These are phyloP conservation scores for Idaea biselata DNA, from an alignment of 2,888 invertebrate species.

Conservation along the genomic window DNA sequence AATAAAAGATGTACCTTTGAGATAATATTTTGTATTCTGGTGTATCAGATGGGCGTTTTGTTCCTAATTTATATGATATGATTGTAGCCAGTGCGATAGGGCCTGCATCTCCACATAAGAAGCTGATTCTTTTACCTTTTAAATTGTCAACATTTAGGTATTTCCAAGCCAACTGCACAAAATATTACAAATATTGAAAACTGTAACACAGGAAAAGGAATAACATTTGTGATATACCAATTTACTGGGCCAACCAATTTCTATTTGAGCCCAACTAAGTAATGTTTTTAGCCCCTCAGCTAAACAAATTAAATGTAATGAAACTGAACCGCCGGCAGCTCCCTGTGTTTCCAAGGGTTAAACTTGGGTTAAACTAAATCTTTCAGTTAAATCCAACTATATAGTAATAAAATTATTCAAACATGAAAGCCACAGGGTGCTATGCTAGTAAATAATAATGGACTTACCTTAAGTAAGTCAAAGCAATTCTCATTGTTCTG, in stretches of 20 bases:
- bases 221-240: too few relatives aligned
- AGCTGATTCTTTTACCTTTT: conserved; percentile 79
- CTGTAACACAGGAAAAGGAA: not conserved
- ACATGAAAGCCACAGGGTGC: too few relatives aligned
- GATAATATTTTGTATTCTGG: conserved; percentile 74
- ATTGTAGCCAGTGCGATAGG: conserved; percentile 87
- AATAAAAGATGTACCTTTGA: conserved; percentile 62
- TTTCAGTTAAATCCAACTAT: too few relatives aligned
- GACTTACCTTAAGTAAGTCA: conserved; percentile 48
- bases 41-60: conserved; percentile 47
- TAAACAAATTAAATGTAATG: too few relatives aligned
- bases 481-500: conserved; percentile 38
- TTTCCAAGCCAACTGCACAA: conserved; percentile 50
- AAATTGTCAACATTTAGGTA: conserved; percentile 54
- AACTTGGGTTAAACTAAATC: too few relatives aligned
- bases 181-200: conserved; percentile 10
- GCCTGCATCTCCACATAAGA: conserved; percentile 90
- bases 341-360: too few relatives aligned
- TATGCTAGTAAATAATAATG: not conserved
- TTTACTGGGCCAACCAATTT: too few relatives aligned
- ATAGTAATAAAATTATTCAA: too few relatives aligned
- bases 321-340: too few relatives aligned
- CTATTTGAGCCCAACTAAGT: too few relatives aligned
- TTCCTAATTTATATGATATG: conserved; percentile 81
- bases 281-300: too few relatives aligned